Evolutionary conservation across 1,140 invertebrate genomes (phyloP).

Genomic region (Melipona quadrifasciata): DNA sequence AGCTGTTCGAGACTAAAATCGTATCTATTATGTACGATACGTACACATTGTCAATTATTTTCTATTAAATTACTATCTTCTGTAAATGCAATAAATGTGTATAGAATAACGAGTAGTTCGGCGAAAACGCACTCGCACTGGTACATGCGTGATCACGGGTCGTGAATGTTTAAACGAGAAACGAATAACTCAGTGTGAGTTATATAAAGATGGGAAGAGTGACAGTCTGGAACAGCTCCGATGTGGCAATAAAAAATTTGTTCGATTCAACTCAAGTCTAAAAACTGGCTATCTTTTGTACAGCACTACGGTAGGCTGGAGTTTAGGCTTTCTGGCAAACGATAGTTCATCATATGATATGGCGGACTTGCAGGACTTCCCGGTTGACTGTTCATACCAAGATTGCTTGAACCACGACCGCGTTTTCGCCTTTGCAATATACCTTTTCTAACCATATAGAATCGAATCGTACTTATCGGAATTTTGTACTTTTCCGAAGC

Average conservation of each 20-base stretch:
- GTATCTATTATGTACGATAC: constrained; percentile 48
- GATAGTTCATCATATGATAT: constrained; percentile 89
- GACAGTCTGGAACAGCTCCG: constrained; percentile 75
- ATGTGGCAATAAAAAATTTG: constrained; percentile 69
- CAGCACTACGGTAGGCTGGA: constrained; percentile 81
- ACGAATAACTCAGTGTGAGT: constrained; percentile 48
- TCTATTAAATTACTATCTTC: constrained; percentile 56
- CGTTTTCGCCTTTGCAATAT: constrained; percentile 89
- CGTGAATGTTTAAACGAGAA: constrained; percentile 37
- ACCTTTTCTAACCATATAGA: constrained; percentile 92
- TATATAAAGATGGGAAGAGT: constrained; percentile 52
- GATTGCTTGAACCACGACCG: constrained; percentile 82
- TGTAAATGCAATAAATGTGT: constrained; percentile 55
- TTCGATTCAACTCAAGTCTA: constrained; percentile 72
- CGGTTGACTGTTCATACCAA: constrained; percentile 78
- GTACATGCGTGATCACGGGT: constrained; percentile 9
- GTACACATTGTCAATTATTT: constrained; percentile 43
- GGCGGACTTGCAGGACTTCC: constrained; percentile 85
- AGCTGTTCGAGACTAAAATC: constrained; percentile 76
- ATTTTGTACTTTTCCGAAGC: constrained; percentile 92
- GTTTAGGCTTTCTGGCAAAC: constrained; percentile 84
- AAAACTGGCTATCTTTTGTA: constrained; percentile 73
- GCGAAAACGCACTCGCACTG: constrained; percentile 40
- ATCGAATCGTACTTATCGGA: constrained; percentile 91
- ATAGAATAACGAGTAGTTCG: constrained; percentile 31